Percentiles rank a stretch among this genome's conserved stretches.
These are phyloP conservation scores for Drosophila obscura DNA, from an alignment of 1,140 invertebrate species.

Conservation along the genomic window DNA sequence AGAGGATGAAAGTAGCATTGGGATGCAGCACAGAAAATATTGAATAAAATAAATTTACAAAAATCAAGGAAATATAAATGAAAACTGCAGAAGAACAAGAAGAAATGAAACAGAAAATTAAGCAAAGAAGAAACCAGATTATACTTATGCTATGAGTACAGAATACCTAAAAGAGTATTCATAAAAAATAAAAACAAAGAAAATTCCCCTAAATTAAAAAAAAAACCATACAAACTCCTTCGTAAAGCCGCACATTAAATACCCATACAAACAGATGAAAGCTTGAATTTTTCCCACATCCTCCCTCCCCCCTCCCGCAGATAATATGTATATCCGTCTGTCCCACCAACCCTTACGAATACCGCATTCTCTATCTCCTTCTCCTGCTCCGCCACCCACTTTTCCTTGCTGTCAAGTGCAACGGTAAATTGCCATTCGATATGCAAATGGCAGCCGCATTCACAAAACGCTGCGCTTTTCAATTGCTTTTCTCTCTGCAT, in stretches of 20 bases:
- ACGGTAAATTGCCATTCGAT: conserved; percentile 74
- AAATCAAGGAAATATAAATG: too few species aligned
- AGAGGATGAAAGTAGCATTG: too few species aligned
- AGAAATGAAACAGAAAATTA: too few species aligned
- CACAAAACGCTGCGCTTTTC: conserved; percentile 76
- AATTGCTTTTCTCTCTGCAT: conserved; percentile 70
- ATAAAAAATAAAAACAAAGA: too few species aligned
- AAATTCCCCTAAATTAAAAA: neutral
- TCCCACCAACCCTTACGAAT: neutral
- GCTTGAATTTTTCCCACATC: neutral
- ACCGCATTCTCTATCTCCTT: neutral
- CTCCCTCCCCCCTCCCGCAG: too few species aligned
- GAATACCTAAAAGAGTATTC: too few species aligned
- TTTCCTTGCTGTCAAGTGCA: conserved; percentile 63
- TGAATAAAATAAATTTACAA: too few species aligned
- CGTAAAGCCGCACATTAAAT: conserved; percentile 30
- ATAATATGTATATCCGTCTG: neutral
- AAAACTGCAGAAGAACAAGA: too few species aligned
- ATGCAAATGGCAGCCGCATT: conserved; percentile 76
- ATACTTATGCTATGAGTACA: too few species aligned
- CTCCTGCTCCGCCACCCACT: neutral
- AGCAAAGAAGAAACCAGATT: too few species aligned
- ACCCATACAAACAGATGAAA: conserved; percentile 19
- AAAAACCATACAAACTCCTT: conserved; percentile 3
- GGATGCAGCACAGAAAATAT: too few species aligned